Evolutionary conservation across 1,140 invertebrate genomes (phyloP), one percentile per base, ranked within the genome.

Genomic region (Papilio polytes): DNA sequence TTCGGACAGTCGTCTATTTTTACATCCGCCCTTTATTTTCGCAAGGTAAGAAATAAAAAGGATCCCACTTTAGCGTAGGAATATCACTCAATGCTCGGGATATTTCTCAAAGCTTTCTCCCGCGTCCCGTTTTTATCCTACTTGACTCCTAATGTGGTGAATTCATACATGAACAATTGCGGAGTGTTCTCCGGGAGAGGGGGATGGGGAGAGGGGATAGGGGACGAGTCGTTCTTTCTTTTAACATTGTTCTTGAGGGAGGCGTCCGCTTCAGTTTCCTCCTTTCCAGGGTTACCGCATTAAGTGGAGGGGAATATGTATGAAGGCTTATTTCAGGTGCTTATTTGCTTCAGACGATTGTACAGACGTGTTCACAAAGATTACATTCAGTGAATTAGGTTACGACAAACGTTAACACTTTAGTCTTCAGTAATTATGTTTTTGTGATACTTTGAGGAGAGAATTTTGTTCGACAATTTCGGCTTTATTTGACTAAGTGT

Each of bases 131-230:
- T 95, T 95, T 95, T 95, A 95, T 95, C 95, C 95, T 95, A 95
- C 95, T 95, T 95, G 94, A 95, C 94, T 95, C 90, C 83, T 95
- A 95, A 95, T 95, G 95, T 95, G 95, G 89, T 95, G 95, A 95
- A 95, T 95, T 92, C 95, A 95, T 95, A 95, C 95, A 95, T 95
- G 94, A 95, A 92, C 93, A 95, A 95, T 95, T 88, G 92, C 87
- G 81, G 87, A 91, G 91, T 90, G 90, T 89, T 90, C 89, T 88
- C 87, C 36, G 80, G 51, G 77, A 81, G 74, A 80, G 76, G 48
- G 85, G 77, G 81, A 31, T 84, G 86, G 81, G 84, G 74, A 12
- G 80, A 79, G 77, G 76, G 48, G 80, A 72, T 81, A 81, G 84
- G 74, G 72, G 51, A 22, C 8, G 26, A 78, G 70, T 74, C 78